Conservation (phyloP, 2,113 vertebrate genomes). For the Thamnophis sirtalis region DNA sequence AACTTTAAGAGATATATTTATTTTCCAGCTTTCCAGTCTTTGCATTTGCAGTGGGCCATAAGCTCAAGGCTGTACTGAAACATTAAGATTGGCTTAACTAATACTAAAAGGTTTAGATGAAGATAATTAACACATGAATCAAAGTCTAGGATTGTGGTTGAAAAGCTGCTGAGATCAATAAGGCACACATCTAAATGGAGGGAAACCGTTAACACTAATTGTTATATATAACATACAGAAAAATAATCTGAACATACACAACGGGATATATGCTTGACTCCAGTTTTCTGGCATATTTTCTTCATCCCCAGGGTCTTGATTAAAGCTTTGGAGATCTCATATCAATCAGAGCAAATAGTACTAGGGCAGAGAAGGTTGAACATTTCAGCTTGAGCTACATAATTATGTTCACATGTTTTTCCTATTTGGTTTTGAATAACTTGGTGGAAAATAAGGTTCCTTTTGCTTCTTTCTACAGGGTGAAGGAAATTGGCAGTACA, state of each 20-base stretch:
- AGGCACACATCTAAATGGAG: neutral
- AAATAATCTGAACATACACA: neutral
- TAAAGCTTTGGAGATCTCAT: too few species aligned
- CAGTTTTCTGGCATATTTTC: neutral
- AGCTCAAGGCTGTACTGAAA: neutral
- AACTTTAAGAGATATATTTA: neutral
- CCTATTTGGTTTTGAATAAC: neutral
- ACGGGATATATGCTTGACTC: neutral
- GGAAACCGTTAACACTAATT: neutral
- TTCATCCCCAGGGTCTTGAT: neutral
- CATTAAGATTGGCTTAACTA: neutral
- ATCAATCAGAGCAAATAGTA: neutral
- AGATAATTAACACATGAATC: neutral
- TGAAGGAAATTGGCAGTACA: slow-evolving; percentile 94
- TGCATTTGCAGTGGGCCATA: neutral
- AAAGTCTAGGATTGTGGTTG: neutral
- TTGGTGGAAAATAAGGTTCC: neutral
- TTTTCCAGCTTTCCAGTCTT: too few species aligned
- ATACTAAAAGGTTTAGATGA: neutral
- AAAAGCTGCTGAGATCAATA: neutral
- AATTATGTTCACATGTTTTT: neutral
- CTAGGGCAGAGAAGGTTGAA: neutral
- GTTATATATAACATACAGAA: neutral
- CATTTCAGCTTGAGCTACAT: neutral
- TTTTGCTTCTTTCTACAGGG: slow-evolving; percentile 66